Evolutionary conservation across 2,888 invertebrate genomes (phyloP).

Genomic region (Oligia fasciuncula): DNA sequence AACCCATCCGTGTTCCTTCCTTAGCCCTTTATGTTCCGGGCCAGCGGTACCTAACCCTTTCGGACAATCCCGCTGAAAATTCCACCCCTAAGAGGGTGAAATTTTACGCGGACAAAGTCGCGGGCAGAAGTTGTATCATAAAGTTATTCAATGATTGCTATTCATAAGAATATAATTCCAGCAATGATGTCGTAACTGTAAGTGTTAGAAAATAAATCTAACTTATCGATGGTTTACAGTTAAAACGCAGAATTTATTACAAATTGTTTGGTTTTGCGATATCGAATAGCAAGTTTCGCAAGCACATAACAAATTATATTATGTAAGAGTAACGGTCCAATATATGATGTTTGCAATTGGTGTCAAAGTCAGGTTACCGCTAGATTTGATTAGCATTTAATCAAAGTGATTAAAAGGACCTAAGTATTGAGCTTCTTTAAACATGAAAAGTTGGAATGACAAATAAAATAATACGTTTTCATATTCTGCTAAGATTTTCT

Average conservation of each 20-base stretch:
- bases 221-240: conserved; percentile 20
- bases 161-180: conserved; percentile 1
- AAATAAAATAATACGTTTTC: not conserved
- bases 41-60: too few species aligned
- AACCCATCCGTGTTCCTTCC: too few species aligned
- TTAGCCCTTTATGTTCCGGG: too few species aligned
- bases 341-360: conserved; percentile 38
- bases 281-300: conserved; percentile 45
- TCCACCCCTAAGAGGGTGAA: too few species aligned
- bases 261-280: conserved; percentile 42
- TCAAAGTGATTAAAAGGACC: conserved; percentile 27
- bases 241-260: conserved; percentile 46
- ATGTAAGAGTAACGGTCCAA: conserved; percentile 50
- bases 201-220: conserved; percentile 7
- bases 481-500: not conserved
- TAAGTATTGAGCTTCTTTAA: conserved; percentile 32
- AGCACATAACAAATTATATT: conserved; percentile 45
- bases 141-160: not conserved
- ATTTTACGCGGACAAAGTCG: too few species aligned
- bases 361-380: conserved; percentile 50
- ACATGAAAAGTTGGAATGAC: conserved; percentile 17
- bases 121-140: not conserved
- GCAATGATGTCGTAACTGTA: conserved; percentile 2
- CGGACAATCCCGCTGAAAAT: too few species aligned
- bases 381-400: conserved; percentile 46